Evolutionary conservation across 2,113 vertebrate species (phyloP), one percentile per base, ranked within the genome.

Genomic region (Manacus vitellinus): DNA sequence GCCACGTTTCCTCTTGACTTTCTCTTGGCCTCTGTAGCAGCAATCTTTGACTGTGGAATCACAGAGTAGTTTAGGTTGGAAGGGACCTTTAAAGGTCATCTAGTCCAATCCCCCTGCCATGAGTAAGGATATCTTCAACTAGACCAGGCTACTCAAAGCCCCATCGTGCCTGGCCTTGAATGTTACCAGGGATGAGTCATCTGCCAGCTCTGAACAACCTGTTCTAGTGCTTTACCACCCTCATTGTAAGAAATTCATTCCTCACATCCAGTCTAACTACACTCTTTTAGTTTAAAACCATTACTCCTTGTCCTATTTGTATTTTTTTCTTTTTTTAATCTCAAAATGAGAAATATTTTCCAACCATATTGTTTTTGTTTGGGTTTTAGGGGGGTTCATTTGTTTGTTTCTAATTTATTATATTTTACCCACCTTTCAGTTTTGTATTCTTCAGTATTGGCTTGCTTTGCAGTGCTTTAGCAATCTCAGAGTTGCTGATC

Each of bases 21-120:
- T 73, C 6, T 43, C 51, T 58, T n/a, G 37, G 5, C 19, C 59
- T 49, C 41, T 66, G 49, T 22, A 44, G 55, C 59, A 70, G n/a
- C 28, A 7, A 0, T 41, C 20, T 62, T 6, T 5, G 23, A 39
- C 71, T 0, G 2, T 65, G 47, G 23, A 37, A 14, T 58, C 12
- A 18, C 31, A 23, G 35, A 33, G 6, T 6, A 35, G 23, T 41
- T 91, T 51, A 37, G 11, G 9, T 61, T 75, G 62, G n/a, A 77
- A 81, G 47, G 23, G 23, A 15, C 27, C 15, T 72, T 62, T n/a
- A 39, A 41, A 58, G 31, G 15, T 44, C n/a, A 17, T 30, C 6
- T 44, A 19, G 65, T 37, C 15, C 56, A 75, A 2, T 4, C 10
- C 12, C 2, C 2, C 27, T 47, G 12, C 54, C 13, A 2, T 47